Evolutionary conservation across 2,113 vertebrate species (phyloP), one percentile per base, ranked within the genome.

Genomic region (Benthochromis sp.): DNA sequence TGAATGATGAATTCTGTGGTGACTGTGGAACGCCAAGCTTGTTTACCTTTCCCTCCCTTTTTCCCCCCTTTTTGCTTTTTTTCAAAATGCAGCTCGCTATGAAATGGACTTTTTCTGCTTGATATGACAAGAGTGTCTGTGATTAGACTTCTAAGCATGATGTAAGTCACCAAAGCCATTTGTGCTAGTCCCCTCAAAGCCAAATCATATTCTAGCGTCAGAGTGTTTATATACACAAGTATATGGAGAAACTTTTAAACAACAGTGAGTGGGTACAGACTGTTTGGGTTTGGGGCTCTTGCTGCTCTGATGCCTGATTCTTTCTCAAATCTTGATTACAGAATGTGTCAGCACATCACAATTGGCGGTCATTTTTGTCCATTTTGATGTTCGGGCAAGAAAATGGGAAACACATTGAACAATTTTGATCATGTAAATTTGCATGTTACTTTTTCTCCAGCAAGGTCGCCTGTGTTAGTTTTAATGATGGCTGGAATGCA

Each of bases 71-170:
- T 88, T 71, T 47, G 14, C 36, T 21, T 34, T 90, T 90, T 90
- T 63, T 83, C 16, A 57, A 92, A 92, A 73, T 82, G 19, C 61
- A 89, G 93, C 89, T 94, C 11, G 11, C 93, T 93, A 90, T 94
- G 92, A 94, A 95, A 93, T 92, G 59, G 91, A 93, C 88, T 94
- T 95, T 94, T 95, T 92, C 91, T 92, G 90, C 91, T 93, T 92
- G 94, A 96, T 95, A 95, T 95, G 94, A 94, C 93, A 94, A 90
- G 92, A 95, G 94, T 89, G 93, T 95, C 95, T 95, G 94, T 94
- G 94, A 95, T 95, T 94, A 94, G 92, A 95, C 89, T 93, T 85
- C 91, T 86, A 92, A 91, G 93, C 92, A 94, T 94, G 95, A 95
- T 93, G 95, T 94, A 95, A 95, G 93, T 91, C 94, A 93, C 93